Evolutionary conservation across 2,113 vertebrate genomes (phyloP).

Genomic region (Dascyllus trimaculatus): DNA sequence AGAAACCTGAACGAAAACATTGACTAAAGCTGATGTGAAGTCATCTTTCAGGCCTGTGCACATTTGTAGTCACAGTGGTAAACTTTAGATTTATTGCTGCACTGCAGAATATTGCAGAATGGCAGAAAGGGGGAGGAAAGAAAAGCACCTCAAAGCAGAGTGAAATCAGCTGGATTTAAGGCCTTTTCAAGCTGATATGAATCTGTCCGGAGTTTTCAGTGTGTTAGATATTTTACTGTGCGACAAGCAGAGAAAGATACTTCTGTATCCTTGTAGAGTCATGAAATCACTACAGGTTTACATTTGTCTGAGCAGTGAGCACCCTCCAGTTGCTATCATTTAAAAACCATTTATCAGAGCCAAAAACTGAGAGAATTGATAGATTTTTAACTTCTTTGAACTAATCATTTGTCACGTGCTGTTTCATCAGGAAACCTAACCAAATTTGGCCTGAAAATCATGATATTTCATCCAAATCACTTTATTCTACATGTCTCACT

Average conservation of each 20-base stretch:
- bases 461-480: too few relatives aligned
- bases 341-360: too few relatives aligned
- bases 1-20: slow-evolving; percentile 3
- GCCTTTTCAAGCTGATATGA: not conserved
- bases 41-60: slow-evolving; percentile 1
- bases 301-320: not conserved
- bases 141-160: slow-evolving; percentile 12
- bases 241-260: too few relatives aligned
- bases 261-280: too few relatives aligned
- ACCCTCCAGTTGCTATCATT: not conserved
- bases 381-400: too few relatives aligned
- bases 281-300: too few relatives aligned
- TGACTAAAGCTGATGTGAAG: slow-evolving; percentile 17
- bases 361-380: too few relatives aligned
- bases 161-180: not conserved
- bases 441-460: too few relatives aligned
- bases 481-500: too few relatives aligned
- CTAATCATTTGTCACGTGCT: too few relatives aligned
- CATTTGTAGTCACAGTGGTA: slow-evolving; percentile 34
- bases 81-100: slow-evolving; percentile 20
- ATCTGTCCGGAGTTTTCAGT: not conserved
- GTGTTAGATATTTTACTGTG: not conserved
- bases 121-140: not conserved
- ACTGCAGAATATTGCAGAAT: not conserved
- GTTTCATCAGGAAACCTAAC: too few relatives aligned